phyloP scores from a whole-genome alignment of 2,113 vertebrate genomes.

The Pituophis catenifer region DNA sequence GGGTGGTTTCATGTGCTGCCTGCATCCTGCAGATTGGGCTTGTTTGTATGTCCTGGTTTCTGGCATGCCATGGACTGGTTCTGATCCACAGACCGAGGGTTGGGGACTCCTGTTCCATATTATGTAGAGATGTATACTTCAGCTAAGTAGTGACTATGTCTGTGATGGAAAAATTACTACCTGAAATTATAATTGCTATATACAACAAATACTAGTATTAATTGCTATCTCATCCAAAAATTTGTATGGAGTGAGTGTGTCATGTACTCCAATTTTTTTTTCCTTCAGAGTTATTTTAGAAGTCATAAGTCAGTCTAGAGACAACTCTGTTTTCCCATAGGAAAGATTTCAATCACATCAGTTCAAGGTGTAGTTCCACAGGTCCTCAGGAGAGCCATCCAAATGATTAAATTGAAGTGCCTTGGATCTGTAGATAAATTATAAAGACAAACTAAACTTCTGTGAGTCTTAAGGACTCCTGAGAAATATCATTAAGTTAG shows the following conservation, averaged over 20 bases:
- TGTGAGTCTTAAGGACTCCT: background rate
- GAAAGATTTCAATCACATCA: background rate
- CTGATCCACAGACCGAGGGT: too few species aligned
- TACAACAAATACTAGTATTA: background rate
- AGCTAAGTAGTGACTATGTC: background rate
- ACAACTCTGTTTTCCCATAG: background rate
- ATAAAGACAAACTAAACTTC: background rate
- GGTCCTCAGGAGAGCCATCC: background rate
- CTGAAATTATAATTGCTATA: background rate
- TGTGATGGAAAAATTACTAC: background rate
- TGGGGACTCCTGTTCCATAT: background rate
- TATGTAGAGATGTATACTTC: background rate
- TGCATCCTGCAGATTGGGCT: too few species aligned
- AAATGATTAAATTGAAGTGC: background rate
- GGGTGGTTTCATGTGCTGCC: too few species aligned
- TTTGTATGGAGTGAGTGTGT: background rate
- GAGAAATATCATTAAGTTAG: background rate
- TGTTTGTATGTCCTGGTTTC: too few species aligned
- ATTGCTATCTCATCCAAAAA: background rate
- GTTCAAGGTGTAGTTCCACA: background rate
- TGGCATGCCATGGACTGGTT: too few species aligned
- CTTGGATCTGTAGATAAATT: background rate
- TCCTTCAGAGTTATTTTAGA: background rate
- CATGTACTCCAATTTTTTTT: background rate
- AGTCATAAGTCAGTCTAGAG: background rate